Evolutionary conservation across 2,888 invertebrate genomes (phyloP).

Genomic region (Lepidonotus clava): DNA sequence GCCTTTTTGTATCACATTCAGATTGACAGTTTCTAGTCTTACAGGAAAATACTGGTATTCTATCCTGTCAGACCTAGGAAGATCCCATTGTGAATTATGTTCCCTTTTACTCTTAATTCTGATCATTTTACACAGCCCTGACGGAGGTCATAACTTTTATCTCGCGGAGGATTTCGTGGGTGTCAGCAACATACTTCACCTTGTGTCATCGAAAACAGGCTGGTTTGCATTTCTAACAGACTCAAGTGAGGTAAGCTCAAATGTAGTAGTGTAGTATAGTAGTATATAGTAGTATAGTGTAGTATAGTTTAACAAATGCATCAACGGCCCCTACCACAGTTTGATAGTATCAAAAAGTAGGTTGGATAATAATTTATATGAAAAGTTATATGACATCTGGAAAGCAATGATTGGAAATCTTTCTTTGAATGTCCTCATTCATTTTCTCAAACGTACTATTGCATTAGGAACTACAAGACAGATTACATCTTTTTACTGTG

Average conservation of each 20-base stretch:
- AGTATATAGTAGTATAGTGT: no score
- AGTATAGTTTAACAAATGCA: neutral
- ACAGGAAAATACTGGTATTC: no score
- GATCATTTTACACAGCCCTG: no score
- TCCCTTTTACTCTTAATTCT: no score
- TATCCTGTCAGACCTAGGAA: no score
- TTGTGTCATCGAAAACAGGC: neutral
- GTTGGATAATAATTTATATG: neutral
- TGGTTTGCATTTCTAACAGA: neutral
- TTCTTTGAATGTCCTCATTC: neutral
- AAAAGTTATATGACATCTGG: neutral
- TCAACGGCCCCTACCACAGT: neutral
- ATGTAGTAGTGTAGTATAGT: no score
- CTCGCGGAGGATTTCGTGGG: neutral
- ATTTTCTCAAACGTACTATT: neutral
- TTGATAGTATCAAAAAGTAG: neutral
- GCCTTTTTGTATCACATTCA: no score
- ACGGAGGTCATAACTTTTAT: neutral
- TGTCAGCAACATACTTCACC: neutral
- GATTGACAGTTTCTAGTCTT: no score
- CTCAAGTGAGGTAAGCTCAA: neutral
- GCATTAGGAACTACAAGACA: neutral
- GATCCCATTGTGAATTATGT: no score
- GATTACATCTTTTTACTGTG: no score
- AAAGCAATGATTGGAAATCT: neutral